Base-by-base conservation (phyloP, 2,113 vertebrate genomes). In the Meles meles region DNA sequence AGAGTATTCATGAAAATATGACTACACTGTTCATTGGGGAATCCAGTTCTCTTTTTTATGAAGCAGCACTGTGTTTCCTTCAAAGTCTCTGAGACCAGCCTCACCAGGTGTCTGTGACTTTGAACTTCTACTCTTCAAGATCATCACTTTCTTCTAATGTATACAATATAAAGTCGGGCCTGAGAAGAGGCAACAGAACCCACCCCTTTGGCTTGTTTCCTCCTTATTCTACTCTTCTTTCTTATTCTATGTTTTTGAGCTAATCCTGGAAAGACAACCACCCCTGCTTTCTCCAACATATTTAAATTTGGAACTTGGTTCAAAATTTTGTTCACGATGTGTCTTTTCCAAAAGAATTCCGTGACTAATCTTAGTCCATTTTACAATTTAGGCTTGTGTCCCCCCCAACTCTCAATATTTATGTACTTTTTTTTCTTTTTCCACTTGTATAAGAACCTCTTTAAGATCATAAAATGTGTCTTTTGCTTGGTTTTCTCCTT, bases 331-430 rank as follows among this genome's bases (percentile, higher is more conserved):
- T 9, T 83, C 27, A 74, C 84, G 23, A 31, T 81, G n/a, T 6
- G 63, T 67, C 11, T 93, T 87, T 95, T 93, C 37, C 6, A 57
- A 77, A 52, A 84, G 65, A 94, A 61, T 89, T 94, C 47, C 17
- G 63, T 88, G 29, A 93, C 39, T 69, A 89, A 82, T 84, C 39
- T 84, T 88, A 81, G 67, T 25, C 27, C 20, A 88, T 77, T 90
- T 93, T 93, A 77, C 79, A 89, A 92, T 94, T 96, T 77, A 89
- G 11, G 18, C 63, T 91, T 96, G 49, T 88, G 12, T 61, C 7
- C 2, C 20, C 17, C 11, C 34, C 27, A 86, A n/a, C 18, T 87
- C 18, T 87, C 42, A 61, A 29, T 47, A 79, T 18, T 77, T 71
- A 61, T 71, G 57, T 21, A 47, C 52, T 82, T 44, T 14, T 87